Percentiles rank a stretch among this genome's conserved stretches.
phyloP scores from a whole-genome alignment of 2,113 vertebrate species.

The Asarcornis scutulata region DNA sequence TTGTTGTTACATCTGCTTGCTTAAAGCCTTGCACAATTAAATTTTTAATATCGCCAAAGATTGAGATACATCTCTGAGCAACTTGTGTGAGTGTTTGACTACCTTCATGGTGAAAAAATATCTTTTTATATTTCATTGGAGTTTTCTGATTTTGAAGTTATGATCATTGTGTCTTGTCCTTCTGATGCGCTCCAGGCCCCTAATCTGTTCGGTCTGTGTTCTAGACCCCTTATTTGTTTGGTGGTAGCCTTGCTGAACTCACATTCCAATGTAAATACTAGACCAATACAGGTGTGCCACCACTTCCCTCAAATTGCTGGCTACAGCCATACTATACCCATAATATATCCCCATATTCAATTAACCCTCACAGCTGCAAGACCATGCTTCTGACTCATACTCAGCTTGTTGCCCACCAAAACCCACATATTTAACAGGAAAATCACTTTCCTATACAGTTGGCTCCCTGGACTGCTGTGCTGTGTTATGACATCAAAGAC shows the following conservation, averaged over 20 bases:
- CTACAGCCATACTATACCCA: not conserved
- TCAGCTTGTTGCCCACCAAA: not conserved
- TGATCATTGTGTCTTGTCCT: not conserved
- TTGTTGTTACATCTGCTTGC: not conserved
- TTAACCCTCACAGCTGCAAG: not conserved
- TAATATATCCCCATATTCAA: not conserved
- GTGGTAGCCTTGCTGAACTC: not conserved
- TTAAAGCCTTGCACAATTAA: not conserved
- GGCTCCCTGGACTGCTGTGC: not conserved
- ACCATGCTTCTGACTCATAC: not conserved
- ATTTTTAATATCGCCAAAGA: not conserved
- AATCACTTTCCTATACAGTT: not conserved
- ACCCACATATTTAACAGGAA: not conserved
- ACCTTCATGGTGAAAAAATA: not conserved
- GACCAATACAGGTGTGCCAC: no score
- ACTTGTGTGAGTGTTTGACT: not conserved
- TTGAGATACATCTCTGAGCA: not conserved
- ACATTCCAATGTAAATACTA: not conserved
- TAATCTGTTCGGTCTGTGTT: not conserved
- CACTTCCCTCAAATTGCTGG: not conserved
- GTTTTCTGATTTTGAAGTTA: not conserved
- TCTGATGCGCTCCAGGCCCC: not conserved
- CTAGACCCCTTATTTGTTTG: not conserved
- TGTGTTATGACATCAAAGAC: not conserved
- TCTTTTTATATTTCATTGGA: not conserved